These are phyloP conservation scores for Drosophila affinis DNA, from an alignment of 2,888 invertebrate genomes.

Conservation along the genomic window DNA sequence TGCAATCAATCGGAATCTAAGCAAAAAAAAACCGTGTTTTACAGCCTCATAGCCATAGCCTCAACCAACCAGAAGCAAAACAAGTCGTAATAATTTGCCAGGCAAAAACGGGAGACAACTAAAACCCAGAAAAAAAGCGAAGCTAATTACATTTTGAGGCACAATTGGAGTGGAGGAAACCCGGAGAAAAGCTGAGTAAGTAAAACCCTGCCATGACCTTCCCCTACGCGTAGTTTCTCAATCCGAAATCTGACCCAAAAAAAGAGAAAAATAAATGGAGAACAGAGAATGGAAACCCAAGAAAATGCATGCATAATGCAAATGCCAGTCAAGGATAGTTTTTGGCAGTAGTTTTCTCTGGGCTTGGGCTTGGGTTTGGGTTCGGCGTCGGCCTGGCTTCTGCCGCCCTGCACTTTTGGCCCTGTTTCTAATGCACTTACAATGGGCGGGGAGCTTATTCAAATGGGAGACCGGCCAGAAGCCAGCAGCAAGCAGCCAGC, in stretches of 20 bases:
- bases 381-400: conserved; percentile 39
- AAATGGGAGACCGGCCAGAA: not conserved
- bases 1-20: conserved; percentile 42
- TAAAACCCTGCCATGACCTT: conserved; percentile 34
- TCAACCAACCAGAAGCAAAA: conserved; percentile 54
- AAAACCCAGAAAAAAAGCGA: not conserved
- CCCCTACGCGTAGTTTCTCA: conserved; percentile 29
- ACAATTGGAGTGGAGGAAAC: conserved; percentile 7
- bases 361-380: not conserved
- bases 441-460: conserved; percentile 2
- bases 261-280: not conserved
- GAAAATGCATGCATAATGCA: conserved; percentile 67
- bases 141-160: conserved; percentile 31
- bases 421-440: conserved; percentile 36
- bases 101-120: conserved; percentile 14
- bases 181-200: conserved; percentile 38
- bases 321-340: conserved; percentile 60
- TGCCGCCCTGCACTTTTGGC: conserved; percentile 18
- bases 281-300: conserved; percentile 23
- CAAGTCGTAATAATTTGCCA: conserved; percentile 60
- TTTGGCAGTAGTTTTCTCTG: conserved; percentile 24
- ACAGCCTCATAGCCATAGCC: conserved; percentile 14
- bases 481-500: not conserved
- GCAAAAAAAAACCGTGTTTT: conserved; percentile 19
- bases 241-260: not conserved